Conservation (phyloP, 2,888 invertebrate species). For the Rhorus exstirpatorius region DNA sequence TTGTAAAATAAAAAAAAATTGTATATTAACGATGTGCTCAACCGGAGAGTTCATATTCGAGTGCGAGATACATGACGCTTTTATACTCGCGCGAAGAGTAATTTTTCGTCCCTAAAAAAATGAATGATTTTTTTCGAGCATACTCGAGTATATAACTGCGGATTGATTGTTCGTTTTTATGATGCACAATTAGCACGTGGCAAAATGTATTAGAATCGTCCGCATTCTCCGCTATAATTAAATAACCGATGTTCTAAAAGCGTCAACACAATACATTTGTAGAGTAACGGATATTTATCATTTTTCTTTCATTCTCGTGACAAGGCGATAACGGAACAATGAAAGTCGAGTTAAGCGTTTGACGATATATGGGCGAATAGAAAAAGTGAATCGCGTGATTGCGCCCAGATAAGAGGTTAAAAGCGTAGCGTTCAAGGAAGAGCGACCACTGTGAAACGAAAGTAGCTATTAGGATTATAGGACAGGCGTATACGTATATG, state of each 20-base stretch:
- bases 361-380: not conserved
- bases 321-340: conserved; percentile 6
- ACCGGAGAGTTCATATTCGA: too few species aligned
- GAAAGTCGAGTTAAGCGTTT: not conserved
- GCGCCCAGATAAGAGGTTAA: not conserved
- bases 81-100: too few species aligned
- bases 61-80: too few species aligned
- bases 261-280: not conserved
- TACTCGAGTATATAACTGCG: too few species aligned
- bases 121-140: too few species aligned
- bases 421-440: conserved; percentile 6
- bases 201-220: too few species aligned
- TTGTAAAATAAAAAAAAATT: too few species aligned
- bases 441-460: conserved; percentile 32
- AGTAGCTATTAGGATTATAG: conserved; percentile 66
- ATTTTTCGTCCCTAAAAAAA: too few species aligned
- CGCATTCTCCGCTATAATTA: not conserved
- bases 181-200: too few species aligned
- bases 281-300: not conserved
- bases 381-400: conserved; percentile 17
- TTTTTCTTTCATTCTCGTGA: not conserved
- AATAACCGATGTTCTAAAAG: not conserved
- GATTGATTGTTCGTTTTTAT: too few species aligned
- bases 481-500: conserved; percentile 20
- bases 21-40: too few species aligned